Evolutionary conservation across 2,888 invertebrate genomes (phyloP).

Genomic region (Ophion ellenae): DNA sequence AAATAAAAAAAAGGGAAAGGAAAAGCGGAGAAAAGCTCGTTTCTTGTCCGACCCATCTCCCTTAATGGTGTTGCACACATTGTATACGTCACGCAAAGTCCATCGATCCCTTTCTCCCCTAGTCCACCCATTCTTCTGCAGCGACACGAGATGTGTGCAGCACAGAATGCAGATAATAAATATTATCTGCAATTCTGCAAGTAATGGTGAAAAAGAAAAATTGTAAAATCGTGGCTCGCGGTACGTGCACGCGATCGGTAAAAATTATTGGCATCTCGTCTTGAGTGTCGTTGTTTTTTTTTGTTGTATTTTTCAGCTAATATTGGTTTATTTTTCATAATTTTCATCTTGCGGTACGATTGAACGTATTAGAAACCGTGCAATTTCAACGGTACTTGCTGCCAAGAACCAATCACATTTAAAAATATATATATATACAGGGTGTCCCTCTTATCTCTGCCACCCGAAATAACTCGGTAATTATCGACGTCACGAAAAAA

Average conservation of each 20-base stretch:
- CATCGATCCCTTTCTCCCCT: constrained; percentile 40
- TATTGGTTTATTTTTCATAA: no score
- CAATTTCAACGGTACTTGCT: no score
- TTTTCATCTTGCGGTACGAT: no score
- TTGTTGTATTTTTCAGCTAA: not conserved
- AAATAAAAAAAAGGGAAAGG: constrained; percentile 10
- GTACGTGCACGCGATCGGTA: constrained; percentile 50
- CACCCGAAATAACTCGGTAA: no score
- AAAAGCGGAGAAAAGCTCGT: constrained; percentile 31
- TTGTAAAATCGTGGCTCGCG: not conserved
- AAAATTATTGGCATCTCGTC: constrained; percentile 45
- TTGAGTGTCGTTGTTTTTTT: not conserved
- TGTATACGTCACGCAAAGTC: constrained; percentile 57
- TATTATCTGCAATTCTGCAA: no score
- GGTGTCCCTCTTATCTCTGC: no score
- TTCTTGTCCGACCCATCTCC: constrained; percentile 41
- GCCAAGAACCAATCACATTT: no score
- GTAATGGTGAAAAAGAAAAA: not conserved
- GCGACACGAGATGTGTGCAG: no score
- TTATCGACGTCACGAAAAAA: no score
- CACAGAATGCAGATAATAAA: no score
- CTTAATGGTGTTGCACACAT: constrained; percentile 14
- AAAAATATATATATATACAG: no score
- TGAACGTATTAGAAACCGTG: no score
- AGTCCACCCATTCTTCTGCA: not conserved